Evolutionary conservation across 2,888 invertebrate species (phyloP), one percentile per base, ranked within the genome.

Genomic region (Ormia ochracea): DNA sequence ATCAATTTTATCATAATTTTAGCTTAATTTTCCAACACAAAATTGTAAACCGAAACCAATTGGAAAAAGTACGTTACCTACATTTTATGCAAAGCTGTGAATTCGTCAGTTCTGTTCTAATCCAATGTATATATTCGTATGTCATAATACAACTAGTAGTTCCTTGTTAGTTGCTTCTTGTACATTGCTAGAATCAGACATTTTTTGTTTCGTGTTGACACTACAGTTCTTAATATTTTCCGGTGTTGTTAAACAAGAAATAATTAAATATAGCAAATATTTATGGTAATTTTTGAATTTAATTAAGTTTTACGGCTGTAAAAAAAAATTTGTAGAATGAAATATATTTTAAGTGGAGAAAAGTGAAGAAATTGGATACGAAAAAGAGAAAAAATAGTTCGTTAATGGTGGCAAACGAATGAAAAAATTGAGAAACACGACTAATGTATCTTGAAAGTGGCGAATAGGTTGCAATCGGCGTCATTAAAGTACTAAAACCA

Each of bases 401-500:
- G 63, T 43, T 45, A 17, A 26, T 48, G 10, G 36, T 48, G 17
- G 3, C 50, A 65, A 56, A 66, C 73, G 74, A 61, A 76, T 68
- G 77, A 81, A 77, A 70, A 72, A 50, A 7, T 28, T 50, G 54
- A 66, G 26, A 59, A 73, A 45, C n/a, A 78, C 78, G 78, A 82
- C 63, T 78, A 33, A 31, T 7, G 65, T 74, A 77, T 76, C 43
- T 78, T 75, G 54, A 66, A 78, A 76, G 78, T 72, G 72, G 72
- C 82, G 83, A 81, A 77, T 81, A 76, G 74, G 78, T 82, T 79
- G 75, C 80, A 82, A 74, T 80, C 78, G 80, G 89, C 89, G 89
- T 89, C 89, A 89, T 88, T 88, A 87, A 85, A 88, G 88, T 89
- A 89, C 89, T 89, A 88, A 89, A 87, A 83, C 76, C 63, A 78